These are phyloP conservation scores for Nibea coibor DNA, from an alignment of 2,113 vertebrate species.

Conservation along the genomic window DNA sequence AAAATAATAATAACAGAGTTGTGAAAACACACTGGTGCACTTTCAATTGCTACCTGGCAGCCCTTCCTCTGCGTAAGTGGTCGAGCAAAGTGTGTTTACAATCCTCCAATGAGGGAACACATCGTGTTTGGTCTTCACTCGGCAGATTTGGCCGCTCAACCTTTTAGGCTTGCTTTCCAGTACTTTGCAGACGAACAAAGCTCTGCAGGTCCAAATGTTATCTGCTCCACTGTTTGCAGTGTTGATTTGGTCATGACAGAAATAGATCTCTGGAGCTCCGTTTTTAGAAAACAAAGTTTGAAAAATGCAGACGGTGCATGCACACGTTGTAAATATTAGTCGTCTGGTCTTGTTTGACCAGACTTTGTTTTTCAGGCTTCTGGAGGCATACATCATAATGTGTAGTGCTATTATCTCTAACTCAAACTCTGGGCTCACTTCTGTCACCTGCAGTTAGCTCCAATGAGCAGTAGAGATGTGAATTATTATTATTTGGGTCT, in stretches of 20 bases:
- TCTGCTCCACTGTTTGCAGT: not conserved
- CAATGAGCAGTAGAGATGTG: not conserved
- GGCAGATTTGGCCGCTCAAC: constrained; percentile 21
- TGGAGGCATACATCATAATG: not conserved
- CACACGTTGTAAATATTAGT: not conserved
- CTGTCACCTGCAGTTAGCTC: not conserved
- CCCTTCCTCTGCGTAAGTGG: not conserved
- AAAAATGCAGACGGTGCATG: not conserved
- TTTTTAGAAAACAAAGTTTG: not conserved
- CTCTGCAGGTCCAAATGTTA: not conserved
- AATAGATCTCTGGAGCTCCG: too few relatives aligned
- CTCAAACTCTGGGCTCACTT: not conserved
- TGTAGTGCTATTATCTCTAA: not conserved
- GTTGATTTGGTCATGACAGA: not conserved
- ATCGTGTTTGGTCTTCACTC: not conserved
- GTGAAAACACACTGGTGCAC: not conserved
- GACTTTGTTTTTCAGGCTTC: not conserved
- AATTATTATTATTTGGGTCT: not conserved
- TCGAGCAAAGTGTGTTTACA: constrained; percentile 21
- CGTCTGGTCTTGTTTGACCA: not conserved
- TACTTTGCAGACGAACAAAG: too few relatives aligned
- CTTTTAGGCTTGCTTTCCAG: not conserved
- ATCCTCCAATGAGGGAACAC: not conserved
- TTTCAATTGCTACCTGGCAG: constrained; percentile 12
- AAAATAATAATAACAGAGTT: not conserved